phyloP scores from a whole-genome alignment of 2,797 vertebrate genomes.

The Tamandua tetradactyla region DNA sequence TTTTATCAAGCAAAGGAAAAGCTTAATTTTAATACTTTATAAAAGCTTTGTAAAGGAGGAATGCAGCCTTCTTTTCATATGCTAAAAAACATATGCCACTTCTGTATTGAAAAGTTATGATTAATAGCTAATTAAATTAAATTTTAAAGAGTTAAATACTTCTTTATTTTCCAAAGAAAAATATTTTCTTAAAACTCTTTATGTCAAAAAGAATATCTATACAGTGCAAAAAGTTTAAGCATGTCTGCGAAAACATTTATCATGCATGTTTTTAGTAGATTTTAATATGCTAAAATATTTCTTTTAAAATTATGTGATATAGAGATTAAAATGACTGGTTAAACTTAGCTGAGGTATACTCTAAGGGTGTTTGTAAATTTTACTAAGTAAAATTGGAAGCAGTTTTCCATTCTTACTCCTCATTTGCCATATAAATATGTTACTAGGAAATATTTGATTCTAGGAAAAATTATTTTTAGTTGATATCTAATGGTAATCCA shows the following conservation, averaged over 20 bases:
- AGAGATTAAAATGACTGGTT: neutral
- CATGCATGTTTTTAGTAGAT: neutral
- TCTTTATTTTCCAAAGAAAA: neutral
- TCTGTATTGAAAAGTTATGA: neutral
- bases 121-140: constrained; percentile 15
- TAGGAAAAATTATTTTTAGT: neutral
- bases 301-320: neutral
- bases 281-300: neutral
- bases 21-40: neutral
- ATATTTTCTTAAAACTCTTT: neutral
- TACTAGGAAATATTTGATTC: constrained; percentile 25
- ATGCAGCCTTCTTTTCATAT: neutral
- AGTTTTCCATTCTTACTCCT: neutral
- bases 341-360: neutral
- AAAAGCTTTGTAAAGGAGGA: neutral
- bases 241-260: neutral
- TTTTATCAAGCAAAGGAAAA: neutral
- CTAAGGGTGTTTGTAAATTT: neutral
- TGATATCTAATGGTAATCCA: neutral
- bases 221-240: neutral
- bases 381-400: neutral
- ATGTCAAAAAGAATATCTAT: neutral
- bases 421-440: neutral
- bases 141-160: constrained; percentile 17
- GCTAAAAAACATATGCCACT: neutral